Evolutionary conservation across 2,113 vertebrate species (phyloP).

Genomic region (Leucoraja erinaceus): DNA sequence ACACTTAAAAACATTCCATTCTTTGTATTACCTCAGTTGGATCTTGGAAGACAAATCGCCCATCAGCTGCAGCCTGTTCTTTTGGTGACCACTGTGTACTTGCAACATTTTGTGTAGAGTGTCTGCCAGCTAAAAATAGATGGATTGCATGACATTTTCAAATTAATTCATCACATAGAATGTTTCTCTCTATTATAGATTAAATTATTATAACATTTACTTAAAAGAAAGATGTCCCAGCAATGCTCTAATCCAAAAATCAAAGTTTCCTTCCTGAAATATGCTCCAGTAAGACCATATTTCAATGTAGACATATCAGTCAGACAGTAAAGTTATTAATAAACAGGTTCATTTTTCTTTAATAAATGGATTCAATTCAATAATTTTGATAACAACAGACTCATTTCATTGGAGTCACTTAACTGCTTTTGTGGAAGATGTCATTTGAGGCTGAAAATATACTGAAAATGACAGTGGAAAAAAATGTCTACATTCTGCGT

Average conservation of each 20-base stretch:
- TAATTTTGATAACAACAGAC: neutral
- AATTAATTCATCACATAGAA: neutral
- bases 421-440: neutral
- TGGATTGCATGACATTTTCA: neutral
- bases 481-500: neutral
- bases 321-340: neutral
- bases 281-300: neutral
- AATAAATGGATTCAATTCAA: neutral
- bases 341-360: neutral
- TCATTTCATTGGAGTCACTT: neutral
- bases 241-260: neutral
- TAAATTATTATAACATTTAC: neutral
- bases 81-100: slow-evolving; percentile 53
- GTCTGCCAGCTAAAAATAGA: slow-evolving; percentile 45
- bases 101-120: slow-evolving; percentile 6
- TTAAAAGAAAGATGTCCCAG: neutral
- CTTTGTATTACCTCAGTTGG: slow-evolving; percentile 51
- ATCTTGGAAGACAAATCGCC: slow-evolving; percentile 66
- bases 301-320: neutral
- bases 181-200: neutral
- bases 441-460: neutral
- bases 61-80: slow-evolving; percentile 45
- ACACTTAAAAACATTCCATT: neutral
- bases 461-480: neutral
- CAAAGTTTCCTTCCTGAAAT: neutral